phyloP scores from a whole-genome alignment of 2,797 vertebrate genomes.

The Gymnodraco acuticeps region DNA sequence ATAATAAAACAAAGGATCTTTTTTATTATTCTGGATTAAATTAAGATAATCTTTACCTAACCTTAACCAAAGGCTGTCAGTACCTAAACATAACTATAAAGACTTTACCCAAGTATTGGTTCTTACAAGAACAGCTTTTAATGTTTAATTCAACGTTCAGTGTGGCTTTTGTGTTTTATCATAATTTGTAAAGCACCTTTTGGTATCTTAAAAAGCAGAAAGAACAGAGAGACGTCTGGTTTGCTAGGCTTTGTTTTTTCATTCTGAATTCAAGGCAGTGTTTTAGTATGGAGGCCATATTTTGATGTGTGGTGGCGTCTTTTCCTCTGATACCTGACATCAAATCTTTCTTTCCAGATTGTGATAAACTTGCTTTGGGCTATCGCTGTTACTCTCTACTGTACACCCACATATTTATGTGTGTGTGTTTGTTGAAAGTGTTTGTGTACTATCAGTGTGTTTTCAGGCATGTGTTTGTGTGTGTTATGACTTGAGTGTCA shows the following conservation, averaged over 20 bases:
- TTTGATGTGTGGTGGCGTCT: conserved; percentile 33
- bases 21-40: background rate
- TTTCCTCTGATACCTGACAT: conserved; percentile 47
- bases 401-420: conserved; percentile 36
- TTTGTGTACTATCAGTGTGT: too few species aligned
- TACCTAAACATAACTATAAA: background rate
- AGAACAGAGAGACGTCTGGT: conserved; percentile 22
- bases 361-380: conserved; percentile 49
- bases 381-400: conserved; percentile 29
- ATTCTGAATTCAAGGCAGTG: conserved; percentile 5
- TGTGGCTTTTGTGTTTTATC: background rate
- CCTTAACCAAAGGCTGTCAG: background rate
- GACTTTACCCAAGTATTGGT: background rate
- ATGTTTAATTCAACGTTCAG: too few species aligned
- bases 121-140: background rate
- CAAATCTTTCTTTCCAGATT: conserved; percentile 31
- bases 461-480: background rate
- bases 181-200: background rate
- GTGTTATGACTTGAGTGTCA: conserved; percentile 24
- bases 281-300: conserved; percentile 18
- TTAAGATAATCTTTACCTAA: background rate
- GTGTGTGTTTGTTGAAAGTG: conserved; percentile 4
- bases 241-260: conserved; percentile 12
- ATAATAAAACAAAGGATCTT: background rate
- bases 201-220: conserved; percentile 4